Percentiles rank a stretch among this genome's conserved stretches.
phyloP scores from a whole-genome alignment of 92 coral and sea anemone species.

The Porites evermanni region DNA sequence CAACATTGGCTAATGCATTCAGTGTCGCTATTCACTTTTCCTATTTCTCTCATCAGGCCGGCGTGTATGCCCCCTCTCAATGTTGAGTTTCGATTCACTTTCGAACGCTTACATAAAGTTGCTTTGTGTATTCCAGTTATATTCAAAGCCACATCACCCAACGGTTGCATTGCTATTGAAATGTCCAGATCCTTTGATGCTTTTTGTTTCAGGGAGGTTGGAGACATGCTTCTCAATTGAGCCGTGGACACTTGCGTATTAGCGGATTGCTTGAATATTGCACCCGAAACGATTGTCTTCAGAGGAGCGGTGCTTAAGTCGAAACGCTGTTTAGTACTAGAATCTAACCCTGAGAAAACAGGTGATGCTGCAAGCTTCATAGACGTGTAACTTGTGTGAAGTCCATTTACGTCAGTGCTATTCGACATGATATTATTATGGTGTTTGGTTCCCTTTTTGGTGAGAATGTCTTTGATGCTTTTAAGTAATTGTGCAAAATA shows the following conservation, averaged over 20 bases:
- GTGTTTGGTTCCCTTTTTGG: slow-evolving; percentile 4
- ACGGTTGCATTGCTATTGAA: slow-evolving; percentile 62
- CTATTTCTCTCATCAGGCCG: slow-evolving; percentile 66
- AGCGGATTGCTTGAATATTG: background rate
- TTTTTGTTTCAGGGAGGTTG: background rate
- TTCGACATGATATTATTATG: background rate
- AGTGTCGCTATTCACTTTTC: slow-evolving; percentile 49
- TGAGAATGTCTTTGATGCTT: slow-evolving; percentile 32
- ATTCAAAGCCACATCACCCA: slow-evolving; percentile 24
- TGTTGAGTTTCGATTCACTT: slow-evolving; percentile 62
- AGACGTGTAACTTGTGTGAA: background rate
- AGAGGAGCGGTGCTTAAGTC: background rate
- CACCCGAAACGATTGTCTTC: too few relatives aligned
- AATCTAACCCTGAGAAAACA: background rate
- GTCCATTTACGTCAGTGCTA: background rate
- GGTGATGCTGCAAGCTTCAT: background rate
- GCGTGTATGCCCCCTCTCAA: slow-evolving; percentile 79
- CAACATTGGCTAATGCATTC: slow-evolving; percentile 84
- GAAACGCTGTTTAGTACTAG: background rate
- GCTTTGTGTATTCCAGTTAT: slow-evolving; percentile 28
- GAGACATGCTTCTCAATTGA: background rate
- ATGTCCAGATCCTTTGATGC: slow-evolving; percentile 21
- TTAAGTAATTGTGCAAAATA: slow-evolving; percentile 33
- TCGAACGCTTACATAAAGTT: slow-evolving; percentile 71
- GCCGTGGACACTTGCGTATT: background rate